Evolutionary conservation across 2,888 invertebrate species (phyloP), one percentile per base, ranked within the genome.

Genomic region (Drosophila kanekoi): DNA sequence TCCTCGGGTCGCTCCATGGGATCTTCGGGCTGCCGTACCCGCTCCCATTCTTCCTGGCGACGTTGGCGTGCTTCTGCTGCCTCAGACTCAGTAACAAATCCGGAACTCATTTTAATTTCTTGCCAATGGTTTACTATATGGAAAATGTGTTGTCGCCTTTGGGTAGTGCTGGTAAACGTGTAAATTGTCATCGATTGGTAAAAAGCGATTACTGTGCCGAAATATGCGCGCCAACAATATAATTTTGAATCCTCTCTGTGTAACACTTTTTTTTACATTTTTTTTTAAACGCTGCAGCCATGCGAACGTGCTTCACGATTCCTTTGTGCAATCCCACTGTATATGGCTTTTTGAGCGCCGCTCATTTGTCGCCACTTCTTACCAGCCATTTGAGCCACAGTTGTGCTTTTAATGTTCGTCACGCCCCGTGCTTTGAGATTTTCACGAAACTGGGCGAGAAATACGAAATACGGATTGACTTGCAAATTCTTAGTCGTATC

Each of bases 31-130:
- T 96, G 96, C 77, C 99, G 94, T 0, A 98, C 98, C 93, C 96
- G 96, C 85, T 99, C 98, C 99, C 99, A 99, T 95, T 99, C 98
- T 91, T 98, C 97, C 92, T 99, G 99, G 3, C 98, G 94, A 72
- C 94, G 93, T 87, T 95, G 94, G 53, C 96, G 94, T 38, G 95
- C 95, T 89, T 98, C 98, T 43, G 96, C 95, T 68, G 97, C 93
- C 93, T 98, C 98, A 35, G 95, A 93, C 93, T 98, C 98, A 1
- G 97, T 95, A 77, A 98, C 96, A 93, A 99, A 99, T 44, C 97
- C 97, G 0, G 97, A 97, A 93, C 97, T 97, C 97, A 97, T 97
- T 35, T 35, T 53, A 18, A 33, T 2, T 43, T 28, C 16, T 28
- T 40, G 28, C 14, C 28, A 45, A 20, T 11, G 40, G 32, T 10